Evolutionary conservation across 2,888 invertebrate species (phyloP).

Genomic region (Dendrolimus houi): DNA sequence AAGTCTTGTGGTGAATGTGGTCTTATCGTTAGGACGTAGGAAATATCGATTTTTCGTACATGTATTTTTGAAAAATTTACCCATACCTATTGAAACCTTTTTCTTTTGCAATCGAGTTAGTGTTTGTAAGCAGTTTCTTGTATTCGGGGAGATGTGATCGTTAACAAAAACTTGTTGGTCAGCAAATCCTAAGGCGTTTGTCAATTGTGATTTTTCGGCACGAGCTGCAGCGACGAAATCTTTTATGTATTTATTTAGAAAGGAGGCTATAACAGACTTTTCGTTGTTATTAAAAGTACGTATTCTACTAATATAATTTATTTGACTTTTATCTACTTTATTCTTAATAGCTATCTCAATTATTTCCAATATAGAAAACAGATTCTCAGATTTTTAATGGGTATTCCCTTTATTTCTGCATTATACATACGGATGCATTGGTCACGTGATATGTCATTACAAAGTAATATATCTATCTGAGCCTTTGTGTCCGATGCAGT

Average conservation of each 20-base stretch:
- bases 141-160: conserved; percentile 4
- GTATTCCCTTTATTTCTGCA: conserved; percentile 3
- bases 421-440: conserved; percentile 1
- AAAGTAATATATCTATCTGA: too few species aligned
- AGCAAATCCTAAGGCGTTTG: background rate
- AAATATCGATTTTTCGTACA: conserved; percentile 8
- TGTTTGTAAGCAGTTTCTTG: conserved; percentile 6
- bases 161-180: conserved; percentile 1
- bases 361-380: background rate
- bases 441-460: background rate
- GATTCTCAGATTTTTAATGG: conserved; percentile 1
- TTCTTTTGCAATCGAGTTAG: conserved; percentile 6
- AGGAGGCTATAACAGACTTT: background rate
- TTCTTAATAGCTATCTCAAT: background rate
- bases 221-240: background rate
- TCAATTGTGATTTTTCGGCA: background rate
- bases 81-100: conserved; percentile 6
- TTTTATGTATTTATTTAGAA: background rate
- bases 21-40: conserved; percentile 1
- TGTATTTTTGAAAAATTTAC: conserved; percentile 9
- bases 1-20: too few species aligned
- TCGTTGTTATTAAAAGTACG: background rate
- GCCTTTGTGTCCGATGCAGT: too few species aligned
- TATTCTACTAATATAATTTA: background rate
- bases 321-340: background rate